Conservation (phyloP, 2,888 invertebrate species). For the Dynastes tityus region DNA sequence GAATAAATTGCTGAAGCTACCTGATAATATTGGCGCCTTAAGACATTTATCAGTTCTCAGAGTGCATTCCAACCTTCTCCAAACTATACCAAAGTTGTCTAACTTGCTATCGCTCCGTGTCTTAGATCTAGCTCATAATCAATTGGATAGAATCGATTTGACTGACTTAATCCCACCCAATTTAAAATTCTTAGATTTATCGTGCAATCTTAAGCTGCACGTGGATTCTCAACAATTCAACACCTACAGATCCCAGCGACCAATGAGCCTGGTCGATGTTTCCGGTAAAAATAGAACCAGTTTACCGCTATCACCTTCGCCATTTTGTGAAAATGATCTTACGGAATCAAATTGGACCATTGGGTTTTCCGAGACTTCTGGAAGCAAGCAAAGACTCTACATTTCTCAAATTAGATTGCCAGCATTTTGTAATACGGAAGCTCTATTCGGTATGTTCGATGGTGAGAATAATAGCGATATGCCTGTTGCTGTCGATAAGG, state of each 20-base stretch:
- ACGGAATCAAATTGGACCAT: slow-evolving; percentile 83
- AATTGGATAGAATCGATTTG: slow-evolving; percentile 85
- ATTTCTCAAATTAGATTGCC: slow-evolving; percentile 85
- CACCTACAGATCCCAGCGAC: slow-evolving; percentile 84
- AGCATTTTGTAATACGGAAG: slow-evolving; percentile 86
- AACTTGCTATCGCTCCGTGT: slow-evolving; percentile 83
- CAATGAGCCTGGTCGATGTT: slow-evolving; percentile 88
- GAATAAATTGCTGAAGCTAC: slow-evolving; percentile 83
- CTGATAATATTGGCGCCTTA: slow-evolving; percentile 82
- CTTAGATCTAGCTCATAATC: slow-evolving; percentile 89
- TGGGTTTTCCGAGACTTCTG: slow-evolving; percentile 90
- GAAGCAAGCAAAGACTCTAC: slow-evolving; percentile 81
- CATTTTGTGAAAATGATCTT: slow-evolving; percentile 74
- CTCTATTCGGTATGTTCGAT: slow-evolving; percentile 88
- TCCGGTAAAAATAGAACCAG: slow-evolving; percentile 84
- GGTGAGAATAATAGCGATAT: slow-evolving; percentile 82
- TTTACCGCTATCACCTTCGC: slow-evolving; percentile 74
- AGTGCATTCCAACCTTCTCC: slow-evolving; percentile 86
- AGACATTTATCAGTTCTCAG: slow-evolving; percentile 82
- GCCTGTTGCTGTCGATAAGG: slow-evolving; percentile 80
- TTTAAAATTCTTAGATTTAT: slow-evolving; percentile 88
- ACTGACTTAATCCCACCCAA: slow-evolving; percentile 85
- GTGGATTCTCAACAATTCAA: slow-evolving; percentile 89
- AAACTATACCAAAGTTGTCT: slow-evolving; percentile 84
- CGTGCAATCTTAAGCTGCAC: slow-evolving; percentile 86